These are phyloP conservation scores for Lasioglossum calceatum DNA, from an alignment of 2,888 invertebrate genomes.

Conservation along the genomic window DNA sequence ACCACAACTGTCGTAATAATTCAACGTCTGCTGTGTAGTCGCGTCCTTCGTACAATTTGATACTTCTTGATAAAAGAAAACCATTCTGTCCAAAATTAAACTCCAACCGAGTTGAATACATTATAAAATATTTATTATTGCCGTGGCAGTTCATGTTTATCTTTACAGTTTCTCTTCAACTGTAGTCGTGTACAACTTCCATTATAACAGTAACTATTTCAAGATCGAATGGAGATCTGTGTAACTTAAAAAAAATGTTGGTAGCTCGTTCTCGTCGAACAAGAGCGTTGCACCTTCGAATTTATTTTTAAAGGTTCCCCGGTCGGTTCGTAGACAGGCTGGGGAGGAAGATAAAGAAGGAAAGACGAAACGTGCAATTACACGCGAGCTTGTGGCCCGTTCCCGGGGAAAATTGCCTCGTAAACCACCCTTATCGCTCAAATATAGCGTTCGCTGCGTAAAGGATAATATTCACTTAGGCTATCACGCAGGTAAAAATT, in stretches of 20 bases:
- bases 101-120: not conserved
- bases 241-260: not conserved
- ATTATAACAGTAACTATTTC: not conserved
- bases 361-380: constrained; percentile 25
- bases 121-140: not conserved
- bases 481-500: constrained; percentile 6
- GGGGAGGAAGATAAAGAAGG: not conserved
- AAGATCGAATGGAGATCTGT: not conserved
- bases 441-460: constrained; percentile 34
- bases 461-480: constrained; percentile 44
- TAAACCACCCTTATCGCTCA: constrained; percentile 28
- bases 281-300: not conserved
- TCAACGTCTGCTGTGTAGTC: not conserved
- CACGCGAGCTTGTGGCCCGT: constrained; percentile 19
- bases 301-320: not conserved
- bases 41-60: not conserved
- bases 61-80: not conserved
- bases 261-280: not conserved
- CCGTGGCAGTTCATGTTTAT: not conserved
- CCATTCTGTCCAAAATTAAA: not conserved
- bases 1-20: not conserved
- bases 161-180: no score
- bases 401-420: constrained; percentile 17
- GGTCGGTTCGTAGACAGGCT: not conserved
- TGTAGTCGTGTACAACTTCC: no score